Evolutionary conservation across 2,797 vertebrate genomes (phyloP), one percentile per base, ranked within the genome.

Genomic region (Sebastiscus tertius): DNA sequence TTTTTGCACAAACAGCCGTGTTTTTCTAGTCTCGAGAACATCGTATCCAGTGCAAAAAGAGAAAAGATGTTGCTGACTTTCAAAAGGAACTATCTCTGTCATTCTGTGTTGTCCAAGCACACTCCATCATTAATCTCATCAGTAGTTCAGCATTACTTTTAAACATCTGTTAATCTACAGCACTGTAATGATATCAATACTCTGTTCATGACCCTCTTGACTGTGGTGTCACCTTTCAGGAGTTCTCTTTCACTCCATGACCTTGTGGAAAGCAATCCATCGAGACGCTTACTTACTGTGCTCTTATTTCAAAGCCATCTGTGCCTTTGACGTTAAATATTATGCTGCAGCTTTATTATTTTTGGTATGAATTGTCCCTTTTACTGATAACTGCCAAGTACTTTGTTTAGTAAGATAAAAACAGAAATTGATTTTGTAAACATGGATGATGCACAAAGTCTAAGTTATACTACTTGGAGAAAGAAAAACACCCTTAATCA

Each of bases 201-300:
- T 83, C 59, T 68, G 76, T 82, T 72, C 22, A 3, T 61, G 75
- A 79, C 77, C 80, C 81, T 55, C 36, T 87, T 39, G 34, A 31
- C 80, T 59, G 56, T 65, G 79, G 90, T 91, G 85, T 93, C 85
- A 63, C 54, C 78, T 94, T 94, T 90, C 92, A 86, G 77, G 84
- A 80, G 79, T 84, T 82, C 58, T 81, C 66, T 93, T 93, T 91
- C 85, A 87, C 64, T 72, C 33, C 80, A 52, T 81, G 88, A 90
- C 92, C 89, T 90, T 88, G 82, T 87, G 83, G 72, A 90, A 93
- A 91, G 10, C 76, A 78, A 87, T 86, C 83, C 74, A 84, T 84
- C 58, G 8, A 49, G 72, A 78, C 2, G 3, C 62, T 59, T 6
- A 27, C 67, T 72, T 9, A 27, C 70, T 52, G 77, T 26, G 68